These are phyloP conservation scores for Tadarida brasiliensis DNA, from an alignment of 2,797 vertebrate species.

Conservation along the genomic window DNA sequence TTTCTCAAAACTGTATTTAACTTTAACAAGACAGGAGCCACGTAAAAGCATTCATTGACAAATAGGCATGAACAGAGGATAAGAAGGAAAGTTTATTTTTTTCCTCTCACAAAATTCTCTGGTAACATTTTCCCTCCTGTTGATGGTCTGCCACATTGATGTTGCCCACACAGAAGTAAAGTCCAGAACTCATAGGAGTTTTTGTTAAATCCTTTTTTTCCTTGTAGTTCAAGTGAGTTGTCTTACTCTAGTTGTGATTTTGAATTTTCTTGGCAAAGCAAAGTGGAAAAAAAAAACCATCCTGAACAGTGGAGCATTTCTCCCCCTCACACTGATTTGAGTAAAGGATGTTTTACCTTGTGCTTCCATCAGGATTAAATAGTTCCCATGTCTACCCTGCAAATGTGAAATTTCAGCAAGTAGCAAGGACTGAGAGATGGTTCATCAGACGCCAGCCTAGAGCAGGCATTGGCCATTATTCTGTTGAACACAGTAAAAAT, in stretches of 20 bases:
- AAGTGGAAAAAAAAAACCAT: background rate
- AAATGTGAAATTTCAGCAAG: background rate
- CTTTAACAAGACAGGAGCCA: conserved; percentile 40
- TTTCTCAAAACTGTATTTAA: background rate
- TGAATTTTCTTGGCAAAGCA: conserved; percentile 31
- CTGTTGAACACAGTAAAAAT: background rate
- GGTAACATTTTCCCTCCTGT: background rate
- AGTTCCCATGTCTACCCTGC: background rate
- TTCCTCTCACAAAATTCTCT: background rate
- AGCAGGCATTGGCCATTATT: background rate
- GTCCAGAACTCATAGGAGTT: background rate
- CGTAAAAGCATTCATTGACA: background rate
- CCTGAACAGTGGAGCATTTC: background rate
- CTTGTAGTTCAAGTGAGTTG: conserved; percentile 48
- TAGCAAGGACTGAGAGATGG: background rate
- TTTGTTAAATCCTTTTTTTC: conserved; percentile 20
- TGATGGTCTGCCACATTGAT: background rate
- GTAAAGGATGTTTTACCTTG: background rate
- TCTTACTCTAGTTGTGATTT: conserved; percentile 45
- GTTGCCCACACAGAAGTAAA: background rate
- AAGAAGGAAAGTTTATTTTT: conserved; percentile 14
- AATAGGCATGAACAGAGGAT: background rate
- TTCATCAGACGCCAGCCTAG: background rate
- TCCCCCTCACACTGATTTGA: background rate
- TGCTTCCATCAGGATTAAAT: background rate